Base-by-base conservation (phyloP, 53 echinoderm and acorn worm species). In the Henricia sp. region DNA sequence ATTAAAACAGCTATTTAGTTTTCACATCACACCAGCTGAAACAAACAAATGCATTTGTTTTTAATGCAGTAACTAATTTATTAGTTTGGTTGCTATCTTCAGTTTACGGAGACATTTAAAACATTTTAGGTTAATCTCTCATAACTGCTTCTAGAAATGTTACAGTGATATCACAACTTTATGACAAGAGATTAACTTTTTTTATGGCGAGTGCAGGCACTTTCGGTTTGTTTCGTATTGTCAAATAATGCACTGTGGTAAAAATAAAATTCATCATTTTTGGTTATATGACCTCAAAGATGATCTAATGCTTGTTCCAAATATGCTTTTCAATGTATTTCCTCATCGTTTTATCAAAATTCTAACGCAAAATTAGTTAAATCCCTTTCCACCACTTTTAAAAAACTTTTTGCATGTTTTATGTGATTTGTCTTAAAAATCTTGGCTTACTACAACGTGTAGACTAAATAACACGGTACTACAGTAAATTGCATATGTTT, bases 401-500 rank as follows among this genome's bases (percentile, higher is more conserved):
- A n/a, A n/a, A n/a, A n/a, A n/a, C n/a, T n/a, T n/a, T n/a, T n/a
- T n/a, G n/a, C n/a, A n/a, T n/a, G n/a, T n/a, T n/a, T n/a, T n/a
- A n/a, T n/a, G n/a, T n/a, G n/a, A n/a, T n/a, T n/a, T n/a, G n/a
- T n/a, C n/a, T n/a, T n/a, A n/a, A n/a, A n/a, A n/a, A n/a, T n/a
- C n/a, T n/a, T n/a, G n/a, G 33, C 33, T 60, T 12, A 34, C 17
- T 9, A 60, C 12, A 60, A 60, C 3, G 62, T 0, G 13, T 0
- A 60, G 32, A 33, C 13, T 53, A 32, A 33, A 52, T 30, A 0
- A 48, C 50, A 48, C 23, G 14, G 14, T 39, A 3, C 8, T 30
- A n/a, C 50, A 17, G 23, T 73, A 21, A 73, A 73, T 73, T 73
- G 73, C 73, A 73, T 73, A 73, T 54, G 51, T 28, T 72, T 72